Evolutionary conservation across 2,113 vertebrate genomes (phyloP).

Genomic region (Oreochromis aureus): DNA sequence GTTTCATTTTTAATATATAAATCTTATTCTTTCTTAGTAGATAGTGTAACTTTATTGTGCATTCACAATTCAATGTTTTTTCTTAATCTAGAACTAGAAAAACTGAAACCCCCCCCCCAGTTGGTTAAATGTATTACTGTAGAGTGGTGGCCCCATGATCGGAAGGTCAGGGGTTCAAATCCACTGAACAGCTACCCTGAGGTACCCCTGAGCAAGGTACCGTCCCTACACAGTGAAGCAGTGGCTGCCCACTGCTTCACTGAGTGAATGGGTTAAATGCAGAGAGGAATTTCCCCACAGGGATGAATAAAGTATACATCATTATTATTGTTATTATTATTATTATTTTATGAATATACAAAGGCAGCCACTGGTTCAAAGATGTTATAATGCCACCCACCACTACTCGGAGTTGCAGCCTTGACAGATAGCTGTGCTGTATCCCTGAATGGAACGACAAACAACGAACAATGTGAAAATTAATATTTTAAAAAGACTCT

Average conservation of each 20-base stretch:
- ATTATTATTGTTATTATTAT: background rate
- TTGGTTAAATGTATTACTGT: background rate
- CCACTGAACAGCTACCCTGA: background rate
- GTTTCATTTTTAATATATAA: background rate
- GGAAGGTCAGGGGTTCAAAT: background rate
- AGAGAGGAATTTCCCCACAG: background rate
- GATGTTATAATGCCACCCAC: background rate
- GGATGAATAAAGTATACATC: background rate
- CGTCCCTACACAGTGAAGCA: background rate
- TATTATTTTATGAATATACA: accelerated
- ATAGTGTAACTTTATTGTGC: background rate
- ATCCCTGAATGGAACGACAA: background rate
- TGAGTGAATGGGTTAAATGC: background rate
- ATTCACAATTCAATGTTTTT: background rate
- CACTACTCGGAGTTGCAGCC: background rate
- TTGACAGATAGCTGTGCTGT: background rate
- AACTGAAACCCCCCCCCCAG: background rate
- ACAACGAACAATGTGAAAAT: background rate
- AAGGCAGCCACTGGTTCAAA: background rate
- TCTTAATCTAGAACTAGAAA: background rate
- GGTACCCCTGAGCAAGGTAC: too few species aligned
- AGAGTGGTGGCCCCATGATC: background rate
- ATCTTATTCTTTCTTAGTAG: background rate
- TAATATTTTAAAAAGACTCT: background rate
- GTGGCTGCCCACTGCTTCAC: background rate